These are phyloP conservation scores for Tipula unca DNA, from an alignment of 2,888 invertebrate species.

Conservation along the genomic window DNA sequence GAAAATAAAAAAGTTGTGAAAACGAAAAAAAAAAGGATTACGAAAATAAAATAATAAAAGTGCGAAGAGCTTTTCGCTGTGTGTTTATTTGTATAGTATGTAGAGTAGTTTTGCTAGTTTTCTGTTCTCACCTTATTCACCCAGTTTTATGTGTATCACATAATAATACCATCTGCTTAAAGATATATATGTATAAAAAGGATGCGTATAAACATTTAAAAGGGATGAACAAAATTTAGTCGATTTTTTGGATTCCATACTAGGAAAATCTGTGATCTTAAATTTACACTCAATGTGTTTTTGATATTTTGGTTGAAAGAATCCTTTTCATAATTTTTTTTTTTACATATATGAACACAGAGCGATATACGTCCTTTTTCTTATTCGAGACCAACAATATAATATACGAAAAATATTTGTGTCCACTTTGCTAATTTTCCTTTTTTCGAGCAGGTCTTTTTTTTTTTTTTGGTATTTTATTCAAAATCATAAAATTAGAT, in stretches of 20 bases:
- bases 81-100: not conserved
- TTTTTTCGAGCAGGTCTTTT: not conserved
- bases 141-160: not conserved
- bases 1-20: not conserved
- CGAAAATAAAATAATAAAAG: not conserved
- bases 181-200: not conserved
- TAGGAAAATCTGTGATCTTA: not conserved
- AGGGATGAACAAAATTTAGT: not conserved
- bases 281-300: constrained; percentile 14
- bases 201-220: not conserved
- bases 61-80: not conserved
- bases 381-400: not conserved
- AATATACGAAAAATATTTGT: not conserved
- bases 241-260: not conserved
- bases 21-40: not conserved
- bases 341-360: not conserved
- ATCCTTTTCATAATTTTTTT: not conserved
- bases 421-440: not conserved
- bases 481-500: not conserved
- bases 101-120: not conserved
- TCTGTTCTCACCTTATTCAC: not conserved
- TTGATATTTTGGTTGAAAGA: not conserved
- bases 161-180: not conserved
- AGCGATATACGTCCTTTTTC: not conserved
- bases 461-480: not conserved